These are phyloP conservation scores for Cynopterus brachyotis DNA, from an alignment of 2,113 vertebrate genomes.

Conservation along the genomic window DNA sequence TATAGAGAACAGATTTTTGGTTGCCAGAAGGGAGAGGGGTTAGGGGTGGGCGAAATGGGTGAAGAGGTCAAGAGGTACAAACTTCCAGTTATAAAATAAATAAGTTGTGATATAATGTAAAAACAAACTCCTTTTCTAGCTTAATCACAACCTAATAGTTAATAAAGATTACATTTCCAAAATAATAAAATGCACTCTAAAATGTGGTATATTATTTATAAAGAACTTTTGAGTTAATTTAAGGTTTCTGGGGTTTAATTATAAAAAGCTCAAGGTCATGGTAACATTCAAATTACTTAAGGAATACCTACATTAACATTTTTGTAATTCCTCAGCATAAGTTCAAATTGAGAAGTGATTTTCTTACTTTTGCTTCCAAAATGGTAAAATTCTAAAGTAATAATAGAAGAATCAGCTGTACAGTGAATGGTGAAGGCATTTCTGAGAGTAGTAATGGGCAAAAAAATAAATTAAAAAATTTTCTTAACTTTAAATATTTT, in stretches of 20 bases:
- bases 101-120: not conserved
- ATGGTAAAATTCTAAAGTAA: not conserved
- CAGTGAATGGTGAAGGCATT: not conserved
- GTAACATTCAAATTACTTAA: constrained; percentile 8
- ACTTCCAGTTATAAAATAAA: not conserved
- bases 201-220: not conserved
- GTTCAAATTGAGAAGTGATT: not conserved
- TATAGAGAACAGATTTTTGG: not conserved
- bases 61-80: not conserved
- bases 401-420: not conserved
- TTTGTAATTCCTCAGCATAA: not conserved
- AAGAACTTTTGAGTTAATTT: not conserved
- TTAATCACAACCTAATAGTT: not conserved
- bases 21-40: not conserved
- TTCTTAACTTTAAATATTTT: not conserved
- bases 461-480: not conserved
- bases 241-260: not conserved
- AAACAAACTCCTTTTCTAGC: not conserved
- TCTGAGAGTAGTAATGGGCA: not conserved
- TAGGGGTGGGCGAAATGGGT: not conserved
- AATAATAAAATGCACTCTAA: constrained; percentile 20
- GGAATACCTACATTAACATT: not conserved
- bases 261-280: constrained; percentile 9
- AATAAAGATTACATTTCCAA: not conserved
- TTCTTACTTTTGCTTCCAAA: constrained; percentile 18